Conservation (phyloP, 2,797 vertebrate genomes). For the Sebastes steindachneri region DNA sequence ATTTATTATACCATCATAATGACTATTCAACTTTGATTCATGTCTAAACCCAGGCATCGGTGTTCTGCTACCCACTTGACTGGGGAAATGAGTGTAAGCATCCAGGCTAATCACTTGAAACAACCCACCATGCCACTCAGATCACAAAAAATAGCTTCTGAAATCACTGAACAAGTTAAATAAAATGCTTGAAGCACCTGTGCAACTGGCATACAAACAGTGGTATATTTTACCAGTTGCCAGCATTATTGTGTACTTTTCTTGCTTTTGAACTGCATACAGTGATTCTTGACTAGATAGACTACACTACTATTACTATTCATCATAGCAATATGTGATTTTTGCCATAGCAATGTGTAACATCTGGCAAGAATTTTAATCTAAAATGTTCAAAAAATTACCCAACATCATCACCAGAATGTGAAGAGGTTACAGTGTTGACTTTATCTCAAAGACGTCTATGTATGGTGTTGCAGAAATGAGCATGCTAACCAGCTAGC, state of each 20-base stretch:
- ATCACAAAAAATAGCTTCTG: constrained; percentile 6
- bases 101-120: constrained; percentile 46
- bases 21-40: constrained; percentile 15
- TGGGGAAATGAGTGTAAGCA: not conserved
- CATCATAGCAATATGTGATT: not conserved
- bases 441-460: not conserved
- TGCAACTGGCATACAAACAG: not conserved
- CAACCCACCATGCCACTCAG: not conserved
- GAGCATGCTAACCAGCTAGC: not conserved
- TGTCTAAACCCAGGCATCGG: not conserved
- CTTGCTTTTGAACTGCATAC: not conserved
- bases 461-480: no score
- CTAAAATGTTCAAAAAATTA: no score
- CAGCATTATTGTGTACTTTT: not conserved
- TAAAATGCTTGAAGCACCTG: not conserved
- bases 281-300: not conserved
- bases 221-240: not conserved
- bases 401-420: fast-evolving
- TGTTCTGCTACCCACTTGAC: not conserved
- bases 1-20: constrained; percentile 19
- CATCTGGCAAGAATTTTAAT: no score
- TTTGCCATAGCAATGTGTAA: not conserved
- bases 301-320: not conserved
- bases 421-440: not conserved
- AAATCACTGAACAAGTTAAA: not conserved